A percentile compares a stretch with the other conserved stretches of the same genome.
These are phyloP conservation scores for Cebus imitator DNA, from an alignment of 2,113 vertebrate species.

Conservation along the genomic window DNA sequence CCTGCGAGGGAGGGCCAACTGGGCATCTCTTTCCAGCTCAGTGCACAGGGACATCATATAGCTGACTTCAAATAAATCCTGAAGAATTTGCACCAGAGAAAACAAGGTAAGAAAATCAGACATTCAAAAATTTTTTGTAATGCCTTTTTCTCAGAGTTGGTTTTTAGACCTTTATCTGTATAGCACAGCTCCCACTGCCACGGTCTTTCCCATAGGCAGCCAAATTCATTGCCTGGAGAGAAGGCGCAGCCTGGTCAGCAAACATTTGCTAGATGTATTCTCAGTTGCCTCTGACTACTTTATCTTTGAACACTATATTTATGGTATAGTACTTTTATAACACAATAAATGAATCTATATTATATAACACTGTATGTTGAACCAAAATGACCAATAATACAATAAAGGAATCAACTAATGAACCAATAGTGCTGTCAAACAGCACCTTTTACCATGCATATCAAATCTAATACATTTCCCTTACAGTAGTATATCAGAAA, in stretches of 20 bases:
- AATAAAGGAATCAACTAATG: too few relatives aligned
- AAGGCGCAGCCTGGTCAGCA: neutral
- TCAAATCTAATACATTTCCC: neutral
- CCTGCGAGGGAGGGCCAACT: too few relatives aligned
- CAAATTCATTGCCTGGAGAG: neutral
- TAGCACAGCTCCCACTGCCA: neutral
- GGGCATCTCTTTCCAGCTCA: neutral
- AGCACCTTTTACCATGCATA: neutral
- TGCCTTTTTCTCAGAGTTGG: neutral
- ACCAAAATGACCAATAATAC: too few relatives aligned
- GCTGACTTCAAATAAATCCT: neutral
- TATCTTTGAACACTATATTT: neutral
- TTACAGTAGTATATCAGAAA: neutral
- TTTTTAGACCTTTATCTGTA: neutral
- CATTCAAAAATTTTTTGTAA: neutral
- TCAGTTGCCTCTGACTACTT: neutral
- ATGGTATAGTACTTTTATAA: too few relatives aligned
- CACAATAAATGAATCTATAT: too few relatives aligned
- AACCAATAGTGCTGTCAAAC: neutral
- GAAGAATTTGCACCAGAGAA: neutral
- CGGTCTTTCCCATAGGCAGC: neutral
- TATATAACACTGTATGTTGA: too few relatives aligned
- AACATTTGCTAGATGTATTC: neutral
- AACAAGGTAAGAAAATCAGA: neutral
- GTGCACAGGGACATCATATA: too few relatives aligned